A percentile compares a stretch with the other conserved stretches of the same genome.
These are phyloP conservation scores for Pheosia tremula DNA, from an alignment of 2,888 invertebrate species.

Conservation along the genomic window DNA sequence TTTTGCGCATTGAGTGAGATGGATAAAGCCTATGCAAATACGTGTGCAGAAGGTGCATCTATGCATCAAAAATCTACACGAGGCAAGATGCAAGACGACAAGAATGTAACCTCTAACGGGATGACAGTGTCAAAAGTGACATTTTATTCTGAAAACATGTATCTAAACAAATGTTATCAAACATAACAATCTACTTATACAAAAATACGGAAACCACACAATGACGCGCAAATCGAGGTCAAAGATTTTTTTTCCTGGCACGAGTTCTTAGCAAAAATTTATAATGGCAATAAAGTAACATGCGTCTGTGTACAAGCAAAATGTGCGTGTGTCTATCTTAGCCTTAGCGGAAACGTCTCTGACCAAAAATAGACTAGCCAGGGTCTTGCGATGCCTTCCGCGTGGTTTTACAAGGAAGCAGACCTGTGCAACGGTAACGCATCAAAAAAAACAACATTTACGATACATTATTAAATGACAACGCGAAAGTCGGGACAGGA, in stretches of 20 bases:
- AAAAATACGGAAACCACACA: constrained; percentile 53
- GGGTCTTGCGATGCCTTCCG: constrained; percentile 73
- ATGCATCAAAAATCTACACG: background rate
- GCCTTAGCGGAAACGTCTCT: constrained; percentile 64
- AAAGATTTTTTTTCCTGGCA: constrained; percentile 53
- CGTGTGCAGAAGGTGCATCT: background rate
- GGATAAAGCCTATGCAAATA: constrained; percentile 12
- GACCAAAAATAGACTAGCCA: constrained; percentile 76
- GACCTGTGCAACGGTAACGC: constrained; percentile 30
- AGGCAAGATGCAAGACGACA: constrained; percentile 11
- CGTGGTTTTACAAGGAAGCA: constrained; percentile 61
- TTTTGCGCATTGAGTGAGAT: background rate
- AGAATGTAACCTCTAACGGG: constrained; percentile 14
- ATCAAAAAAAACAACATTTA: constrained; percentile 31
- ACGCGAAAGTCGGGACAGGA: constrained; percentile 49
- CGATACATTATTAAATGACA: constrained; percentile 42
- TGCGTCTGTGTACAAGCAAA: constrained; percentile 31
- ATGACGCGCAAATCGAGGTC: constrained; percentile 53
- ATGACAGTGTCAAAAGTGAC: constrained; percentile 10
- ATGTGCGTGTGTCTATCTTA: constrained; percentile 37
- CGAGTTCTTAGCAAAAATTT: constrained; percentile 39
- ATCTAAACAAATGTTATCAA: constrained; percentile 37
- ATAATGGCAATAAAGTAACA: constrained; percentile 41
- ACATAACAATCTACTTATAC: constrained; percentile 41
- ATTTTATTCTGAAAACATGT: constrained; percentile 9